A percentile compares a stretch with the other conserved stretches of the same genome.
Evolutionary conservation across 2,888 invertebrate species (phyloP).

Genomic region (Podabrus alpinus): DNA sequence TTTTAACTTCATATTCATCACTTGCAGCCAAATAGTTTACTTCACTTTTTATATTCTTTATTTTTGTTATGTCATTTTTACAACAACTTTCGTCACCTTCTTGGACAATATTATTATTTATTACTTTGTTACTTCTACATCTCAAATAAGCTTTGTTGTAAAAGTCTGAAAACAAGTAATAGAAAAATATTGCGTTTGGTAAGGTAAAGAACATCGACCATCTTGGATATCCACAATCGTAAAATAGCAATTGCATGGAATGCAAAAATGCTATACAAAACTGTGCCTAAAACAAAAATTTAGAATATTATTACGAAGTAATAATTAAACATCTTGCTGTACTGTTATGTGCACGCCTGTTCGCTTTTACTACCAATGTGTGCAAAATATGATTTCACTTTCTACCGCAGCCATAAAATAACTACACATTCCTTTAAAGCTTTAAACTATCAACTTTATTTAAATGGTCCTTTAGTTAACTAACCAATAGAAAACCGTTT

Average conservation of each 20-base stretch:
- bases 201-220: conserved; percentile 83
- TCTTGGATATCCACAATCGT: conserved; percentile 87
- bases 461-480: too few species aligned
- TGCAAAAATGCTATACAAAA: conserved; percentile 88
- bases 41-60: neutral
- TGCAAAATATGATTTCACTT: neutral
- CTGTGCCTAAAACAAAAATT: conserved; percentile 71
- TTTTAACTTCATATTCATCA: too few species aligned
- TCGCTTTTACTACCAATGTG: neutral
- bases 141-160: conserved; percentile 75
- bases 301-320: neutral
- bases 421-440: neutral
- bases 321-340: neutral
- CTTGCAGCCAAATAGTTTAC: neutral
- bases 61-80: neutral
- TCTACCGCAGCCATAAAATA: neutral
- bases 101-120: neutral
- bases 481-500: too few species aligned
- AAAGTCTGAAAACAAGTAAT: conserved; percentile 89
- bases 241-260: conserved; percentile 81
- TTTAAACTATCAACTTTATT: too few species aligned
- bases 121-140: neutral
- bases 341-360: neutral
- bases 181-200: conserved; percentile 91
- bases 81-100: neutral